Evolutionary conservation across 2,888 invertebrate genomes (phyloP).

Genomic region (Scrobipalpa costella): DNA sequence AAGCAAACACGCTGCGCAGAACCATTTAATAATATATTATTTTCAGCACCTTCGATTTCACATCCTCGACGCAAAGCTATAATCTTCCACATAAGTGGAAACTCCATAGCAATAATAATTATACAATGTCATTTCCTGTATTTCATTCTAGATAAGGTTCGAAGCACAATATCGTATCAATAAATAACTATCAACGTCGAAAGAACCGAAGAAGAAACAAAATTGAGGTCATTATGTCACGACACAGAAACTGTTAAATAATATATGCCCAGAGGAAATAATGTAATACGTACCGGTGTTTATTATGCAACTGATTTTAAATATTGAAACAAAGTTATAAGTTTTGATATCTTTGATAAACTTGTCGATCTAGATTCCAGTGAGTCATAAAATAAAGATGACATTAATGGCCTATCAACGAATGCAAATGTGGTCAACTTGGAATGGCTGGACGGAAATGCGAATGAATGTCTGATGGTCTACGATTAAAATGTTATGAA

Average conservation of each 20-base stretch:
- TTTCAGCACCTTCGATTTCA: background rate
- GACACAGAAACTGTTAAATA: constrained; percentile 21
- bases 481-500: too few relatives aligned
- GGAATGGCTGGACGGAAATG: constrained; percentile 16
- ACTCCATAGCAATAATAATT: constrained; percentile 13
- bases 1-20: too few relatives aligned
- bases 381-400: background rate
- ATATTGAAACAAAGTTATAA: background rate
- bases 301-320: background rate
- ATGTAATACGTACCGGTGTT: background rate
- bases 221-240: constrained; percentile 21
- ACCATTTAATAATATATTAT: too few relatives aligned
- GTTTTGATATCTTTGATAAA: background rate
- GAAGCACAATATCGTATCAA: background rate
- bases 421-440: constrained; percentile 7
- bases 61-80: constrained; percentile 1
- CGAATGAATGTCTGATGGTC: background rate
- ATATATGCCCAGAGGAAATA: constrained; percentile 17
- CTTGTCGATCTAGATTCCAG: background rate
- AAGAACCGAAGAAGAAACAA: background rate
- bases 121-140: constrained; percentile 13
- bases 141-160: constrained; percentile 5
- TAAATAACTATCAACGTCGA: constrained; percentile 9
- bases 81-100: constrained; percentile 18
- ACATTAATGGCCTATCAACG: constrained; percentile 1